A percentile compares a stretch with the other conserved stretches of the same genome.
Conservation (phyloP, 2,888 invertebrate genomes). For the Sphaerophoria taeniata region DNA sequence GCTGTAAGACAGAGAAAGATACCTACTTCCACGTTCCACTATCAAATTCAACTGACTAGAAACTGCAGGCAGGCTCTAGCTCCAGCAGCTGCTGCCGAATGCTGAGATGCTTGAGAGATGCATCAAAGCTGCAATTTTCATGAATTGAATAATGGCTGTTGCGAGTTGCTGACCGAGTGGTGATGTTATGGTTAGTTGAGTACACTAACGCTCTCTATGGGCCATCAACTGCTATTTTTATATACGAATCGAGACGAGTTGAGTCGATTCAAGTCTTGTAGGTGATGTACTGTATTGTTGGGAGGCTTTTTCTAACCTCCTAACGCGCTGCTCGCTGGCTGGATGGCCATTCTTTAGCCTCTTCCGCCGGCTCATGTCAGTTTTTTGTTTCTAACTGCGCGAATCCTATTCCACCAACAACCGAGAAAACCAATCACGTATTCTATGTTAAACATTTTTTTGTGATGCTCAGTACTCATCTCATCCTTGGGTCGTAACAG, state of each 20-base stretch:
- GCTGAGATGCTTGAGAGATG: conserved; percentile 53
- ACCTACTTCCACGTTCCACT: conserved; percentile 50
- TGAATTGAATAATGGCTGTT: conserved; percentile 75
- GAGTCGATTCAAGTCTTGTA: conserved; percentile 39
- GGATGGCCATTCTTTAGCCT: conserved; percentile 41
- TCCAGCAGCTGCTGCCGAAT: conserved; percentile 24
- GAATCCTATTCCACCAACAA: conserved; percentile 29
- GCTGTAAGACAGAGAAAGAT: conserved; percentile 63
- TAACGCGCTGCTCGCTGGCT: too few relatives aligned
- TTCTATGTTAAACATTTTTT: conserved; percentile 83
- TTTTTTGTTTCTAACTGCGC: background rate
- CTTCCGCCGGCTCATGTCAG: conserved; percentile 64
- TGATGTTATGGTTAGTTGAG: conserved; percentile 74
- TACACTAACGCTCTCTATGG: conserved; percentile 69
- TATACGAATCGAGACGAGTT: too few relatives aligned
- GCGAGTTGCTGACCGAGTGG: conserved; percentile 73
- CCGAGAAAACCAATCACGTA: conserved; percentile 79
- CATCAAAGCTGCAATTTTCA: conserved; percentile 73
- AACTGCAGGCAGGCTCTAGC: background rate
- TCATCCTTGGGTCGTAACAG: conserved; percentile 43
- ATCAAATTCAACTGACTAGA: conserved; percentile 11
- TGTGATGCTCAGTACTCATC: conserved; percentile 59
- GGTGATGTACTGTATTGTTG: conserved; percentile 45
- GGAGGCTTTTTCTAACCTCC: conserved; percentile 36
- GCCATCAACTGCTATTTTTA: conserved; percentile 41